Percentiles rank a stretch among this genome's conserved stretches.
phyloP scores from a whole-genome alignment of 2,113 vertebrate genomes.

The Elephas maximus region DNA sequence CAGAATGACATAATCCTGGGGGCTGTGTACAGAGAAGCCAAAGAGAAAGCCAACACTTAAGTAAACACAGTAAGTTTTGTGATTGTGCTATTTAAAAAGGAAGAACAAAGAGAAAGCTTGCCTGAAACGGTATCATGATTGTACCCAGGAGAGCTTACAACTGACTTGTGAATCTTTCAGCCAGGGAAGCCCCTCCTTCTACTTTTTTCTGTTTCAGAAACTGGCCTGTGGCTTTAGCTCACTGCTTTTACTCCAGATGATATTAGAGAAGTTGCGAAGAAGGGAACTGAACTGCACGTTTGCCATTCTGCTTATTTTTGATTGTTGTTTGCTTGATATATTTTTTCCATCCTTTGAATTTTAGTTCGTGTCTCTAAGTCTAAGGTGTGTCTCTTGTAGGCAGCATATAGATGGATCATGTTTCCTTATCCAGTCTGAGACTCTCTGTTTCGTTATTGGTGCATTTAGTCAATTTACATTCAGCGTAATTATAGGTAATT shows the following conservation, averaged over 20 bases:
- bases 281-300: not conserved
- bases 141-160: not conserved
- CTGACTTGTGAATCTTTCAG: not conserved
- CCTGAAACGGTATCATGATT: fast-evolving
- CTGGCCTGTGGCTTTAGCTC: not conserved
- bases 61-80: not conserved
- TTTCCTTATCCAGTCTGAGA: no score
- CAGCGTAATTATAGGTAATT: no score
- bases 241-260: not conserved
- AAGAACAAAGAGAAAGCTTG: not conserved
- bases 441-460: no score
- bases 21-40: not conserved
- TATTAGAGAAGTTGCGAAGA: not conserved
- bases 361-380: no score
- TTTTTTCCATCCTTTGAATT: no score
- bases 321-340: no score
- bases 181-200: not conserved
- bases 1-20: not conserved
- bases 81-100: not conserved
- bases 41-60: not conserved
- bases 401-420: no score
- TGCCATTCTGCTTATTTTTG: not conserved
- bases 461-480: no score
- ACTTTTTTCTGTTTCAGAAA: not conserved
- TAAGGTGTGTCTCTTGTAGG: no score